phyloP scores from a whole-genome alignment of 2,113 vertebrate species.

The Coregonus clupeaformis region DNA sequence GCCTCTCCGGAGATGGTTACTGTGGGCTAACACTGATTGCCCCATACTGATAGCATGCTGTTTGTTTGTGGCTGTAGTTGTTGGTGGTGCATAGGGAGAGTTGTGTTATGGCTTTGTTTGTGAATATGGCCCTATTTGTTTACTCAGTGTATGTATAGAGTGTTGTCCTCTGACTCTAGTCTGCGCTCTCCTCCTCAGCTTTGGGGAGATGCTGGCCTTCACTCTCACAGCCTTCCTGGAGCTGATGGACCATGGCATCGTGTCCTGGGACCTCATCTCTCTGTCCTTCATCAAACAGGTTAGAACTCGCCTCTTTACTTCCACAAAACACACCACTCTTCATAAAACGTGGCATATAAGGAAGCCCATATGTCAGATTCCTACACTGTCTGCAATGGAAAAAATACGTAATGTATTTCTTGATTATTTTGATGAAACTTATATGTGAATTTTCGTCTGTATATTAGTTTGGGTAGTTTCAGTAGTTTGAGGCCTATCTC shows the following conservation, averaged over 20 bases:
- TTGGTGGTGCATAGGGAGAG: no score
- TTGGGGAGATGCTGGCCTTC: slow-evolving; percentile 98
- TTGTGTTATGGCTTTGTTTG: no score
- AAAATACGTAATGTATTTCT: no score
- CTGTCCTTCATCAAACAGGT: slow-evolving; percentile 98
- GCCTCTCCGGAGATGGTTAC: no score
- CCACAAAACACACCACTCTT: background rate
- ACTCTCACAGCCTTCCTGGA: slow-evolving; percentile 98
- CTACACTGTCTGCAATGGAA: no score
- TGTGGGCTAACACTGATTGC: no score
- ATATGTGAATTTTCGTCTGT: no score
- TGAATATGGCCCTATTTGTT: no score
- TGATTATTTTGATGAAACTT: no score
- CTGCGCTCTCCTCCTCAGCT: slow-evolving; percentile 72
- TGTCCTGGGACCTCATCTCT: slow-evolving; percentile 98
- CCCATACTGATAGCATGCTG: no score
- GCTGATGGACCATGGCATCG: slow-evolving; percentile 98
- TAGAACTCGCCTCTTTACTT: slow-evolving; percentile 34
- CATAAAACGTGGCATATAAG: no score
- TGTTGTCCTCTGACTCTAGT: background rate
- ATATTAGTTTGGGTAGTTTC: background rate
- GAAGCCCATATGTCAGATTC: no score
- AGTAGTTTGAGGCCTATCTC: background rate
- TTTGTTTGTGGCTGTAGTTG: background rate
- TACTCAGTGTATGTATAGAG: background rate